These are phyloP conservation scores for Vireo altiloquus DNA, from an alignment of 2,113 vertebrate species.

Conservation along the genomic window DNA sequence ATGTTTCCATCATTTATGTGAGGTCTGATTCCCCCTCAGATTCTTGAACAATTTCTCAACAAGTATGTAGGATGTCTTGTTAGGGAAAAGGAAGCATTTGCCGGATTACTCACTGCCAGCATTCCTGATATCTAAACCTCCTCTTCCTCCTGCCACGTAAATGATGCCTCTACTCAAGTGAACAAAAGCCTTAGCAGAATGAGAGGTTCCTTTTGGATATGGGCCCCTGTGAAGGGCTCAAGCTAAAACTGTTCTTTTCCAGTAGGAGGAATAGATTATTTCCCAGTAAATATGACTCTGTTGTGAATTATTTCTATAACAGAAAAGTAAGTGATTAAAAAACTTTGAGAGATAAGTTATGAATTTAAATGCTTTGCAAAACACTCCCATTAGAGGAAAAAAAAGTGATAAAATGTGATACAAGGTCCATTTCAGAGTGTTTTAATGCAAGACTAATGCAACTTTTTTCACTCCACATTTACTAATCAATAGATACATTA, in stretches of 20 bases:
- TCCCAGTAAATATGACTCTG: constrained; percentile 1
- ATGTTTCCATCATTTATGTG: background rate
- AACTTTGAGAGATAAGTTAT: background rate
- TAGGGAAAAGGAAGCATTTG: background rate
- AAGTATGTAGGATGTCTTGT: background rate
- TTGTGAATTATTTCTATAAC: constrained; percentile 23
- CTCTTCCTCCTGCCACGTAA: background rate
- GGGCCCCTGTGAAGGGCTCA: background rate
- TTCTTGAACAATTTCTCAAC: background rate
- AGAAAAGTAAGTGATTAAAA: constrained; percentile 43
- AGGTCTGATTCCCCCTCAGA: background rate
- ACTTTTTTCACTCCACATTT: background rate
- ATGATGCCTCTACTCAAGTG: background rate
- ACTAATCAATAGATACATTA: constrained; percentile 20
- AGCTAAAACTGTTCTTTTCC: background rate
- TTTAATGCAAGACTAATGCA: constrained; percentile 16
- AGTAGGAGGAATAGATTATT: background rate
- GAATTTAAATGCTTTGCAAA: constrained; percentile 38
- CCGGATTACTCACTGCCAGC: background rate
- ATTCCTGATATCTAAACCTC: background rate
- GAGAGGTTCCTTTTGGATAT: background rate
- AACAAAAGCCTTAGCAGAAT: background rate
- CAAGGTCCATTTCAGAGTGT: background rate
- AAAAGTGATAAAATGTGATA: background rate
- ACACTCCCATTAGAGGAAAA: background rate